Conservation (phyloP, 1,140 invertebrate species). For the Rhizoglyphus robini region DNA sequence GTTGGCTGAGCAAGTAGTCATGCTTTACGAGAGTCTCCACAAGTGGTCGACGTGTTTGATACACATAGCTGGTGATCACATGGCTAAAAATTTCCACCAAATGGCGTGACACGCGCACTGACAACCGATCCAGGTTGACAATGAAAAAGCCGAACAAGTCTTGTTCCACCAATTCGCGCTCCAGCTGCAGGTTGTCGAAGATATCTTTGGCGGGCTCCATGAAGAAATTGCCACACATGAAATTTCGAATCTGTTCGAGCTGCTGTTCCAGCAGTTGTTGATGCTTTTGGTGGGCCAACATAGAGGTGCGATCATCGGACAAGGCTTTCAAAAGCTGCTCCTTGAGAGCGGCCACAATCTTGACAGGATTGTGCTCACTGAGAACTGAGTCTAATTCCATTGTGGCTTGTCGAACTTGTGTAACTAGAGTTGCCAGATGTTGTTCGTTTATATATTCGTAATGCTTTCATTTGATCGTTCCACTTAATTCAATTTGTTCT, state of each 20-base stretch:
- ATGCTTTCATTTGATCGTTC: no score
- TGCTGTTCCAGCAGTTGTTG: neutral
- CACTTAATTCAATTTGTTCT: no score
- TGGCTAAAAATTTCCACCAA: neutral
- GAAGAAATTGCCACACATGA: slow-evolving; percentile 1
- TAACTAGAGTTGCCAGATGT: neutral
- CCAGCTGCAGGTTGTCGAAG: neutral
- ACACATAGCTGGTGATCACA: neutral
- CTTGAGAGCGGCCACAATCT: neutral
- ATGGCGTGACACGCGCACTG: neutral
- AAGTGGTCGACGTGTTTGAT: neutral
- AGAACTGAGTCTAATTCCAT: neutral
- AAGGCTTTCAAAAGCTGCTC: neutral
- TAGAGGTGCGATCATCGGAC: neutral
- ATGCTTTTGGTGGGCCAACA: neutral
- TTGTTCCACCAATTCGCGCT: slow-evolving; percentile 1
- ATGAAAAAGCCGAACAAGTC: neutral
- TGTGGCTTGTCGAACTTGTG: neutral
- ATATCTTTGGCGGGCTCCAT: neutral
- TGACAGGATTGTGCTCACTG: neutral
- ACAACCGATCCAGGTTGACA: neutral
- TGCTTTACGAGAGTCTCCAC: neutral
- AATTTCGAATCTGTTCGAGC: neutral
- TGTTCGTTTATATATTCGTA: no score
- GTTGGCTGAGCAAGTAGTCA: neutral